A percentile compares a stretch with the other conserved stretches of the same genome.
Conservation (phyloP, 2,888 invertebrate species). For the Drosophila merina region DNA sequence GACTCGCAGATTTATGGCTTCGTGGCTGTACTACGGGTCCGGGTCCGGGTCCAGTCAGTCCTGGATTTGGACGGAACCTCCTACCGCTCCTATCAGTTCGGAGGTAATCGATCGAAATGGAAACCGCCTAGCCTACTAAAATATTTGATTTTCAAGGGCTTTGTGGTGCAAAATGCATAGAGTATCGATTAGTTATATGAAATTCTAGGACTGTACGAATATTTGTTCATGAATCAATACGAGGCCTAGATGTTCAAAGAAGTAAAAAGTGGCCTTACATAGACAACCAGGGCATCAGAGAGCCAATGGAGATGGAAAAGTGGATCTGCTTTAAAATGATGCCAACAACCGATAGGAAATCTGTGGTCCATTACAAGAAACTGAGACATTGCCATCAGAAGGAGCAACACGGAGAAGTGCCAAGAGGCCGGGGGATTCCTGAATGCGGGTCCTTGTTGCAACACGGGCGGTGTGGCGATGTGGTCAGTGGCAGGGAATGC, state of each 20-base stretch:
- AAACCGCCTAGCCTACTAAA: neutral
- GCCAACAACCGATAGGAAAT: conserved; percentile 13
- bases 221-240: too few relatives aligned
- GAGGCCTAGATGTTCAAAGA: too few relatives aligned
- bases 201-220: too few relatives aligned
- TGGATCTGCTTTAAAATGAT: conserved; percentile 6
- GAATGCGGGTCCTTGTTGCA: conserved; percentile 24
- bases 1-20: conserved; percentile 23
- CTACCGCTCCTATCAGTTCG: neutral
- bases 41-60: neutral
- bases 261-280: conserved; percentile 12
- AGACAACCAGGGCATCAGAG: neutral
- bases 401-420: neutral
- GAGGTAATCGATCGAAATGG: neutral
- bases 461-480: conserved; percentile 11
- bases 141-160: neutral
- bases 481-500: neutral
- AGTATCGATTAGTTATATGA: too few relatives aligned
- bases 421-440: conserved; percentile 8
- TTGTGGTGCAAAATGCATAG: neutral
- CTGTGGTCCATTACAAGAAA: conserved; percentile 14
- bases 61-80: conserved; percentile 1
- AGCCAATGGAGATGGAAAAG: neutral
- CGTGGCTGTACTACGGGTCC: neutral
- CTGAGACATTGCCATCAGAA: conserved; percentile 13